Conservation (phyloP, 1,140 invertebrate genomes). For the Leptoteleia sp. region DNA sequence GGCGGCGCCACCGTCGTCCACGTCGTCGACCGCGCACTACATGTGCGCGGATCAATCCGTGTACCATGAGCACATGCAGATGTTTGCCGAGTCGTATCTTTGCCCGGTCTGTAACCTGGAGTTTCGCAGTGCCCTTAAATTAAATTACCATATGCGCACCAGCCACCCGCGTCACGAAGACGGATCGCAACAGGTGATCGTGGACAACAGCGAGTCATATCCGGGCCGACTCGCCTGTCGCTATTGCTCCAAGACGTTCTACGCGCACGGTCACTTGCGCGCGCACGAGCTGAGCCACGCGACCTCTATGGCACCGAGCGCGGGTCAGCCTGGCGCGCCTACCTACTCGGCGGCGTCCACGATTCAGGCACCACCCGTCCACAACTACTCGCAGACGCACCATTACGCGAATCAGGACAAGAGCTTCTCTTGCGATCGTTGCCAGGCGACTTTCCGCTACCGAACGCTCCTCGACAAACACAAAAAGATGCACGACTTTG, state of each 20-base stretch:
- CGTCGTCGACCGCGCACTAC: conserved; percentile 47
- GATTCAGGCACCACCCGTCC: conserved; percentile 14
- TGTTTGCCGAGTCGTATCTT: conserved; percentile 73
- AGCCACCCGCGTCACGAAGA: conserved; percentile 70
- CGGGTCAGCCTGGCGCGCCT: conserved; percentile 3
- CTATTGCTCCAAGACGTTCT: conserved; percentile 73
- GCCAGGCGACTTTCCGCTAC: conserved; percentile 78
- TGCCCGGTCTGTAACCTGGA: conserved; percentile 77
- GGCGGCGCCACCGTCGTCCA: conserved; percentile 35
- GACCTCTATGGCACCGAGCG: conserved; percentile 15
- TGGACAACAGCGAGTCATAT: conserved; percentile 57
- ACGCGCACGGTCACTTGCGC: conserved; percentile 72
- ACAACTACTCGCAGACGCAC: conserved; percentile 22
- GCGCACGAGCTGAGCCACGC: conserved; percentile 75
- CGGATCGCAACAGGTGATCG: conserved; percentile 49
- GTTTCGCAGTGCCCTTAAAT: conserved; percentile 74
- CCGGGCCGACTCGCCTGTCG: conserved; percentile 72
- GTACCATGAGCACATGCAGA: conserved; percentile 72
- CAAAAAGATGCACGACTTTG: conserved; percentile 75
- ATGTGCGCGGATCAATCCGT: conserved; percentile 66
- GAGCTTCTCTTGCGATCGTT: conserved; percentile 77
- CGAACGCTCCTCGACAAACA: conserved; percentile 78
- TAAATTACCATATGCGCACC: conserved; percentile 78
- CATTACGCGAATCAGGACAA: conserved; percentile 68
- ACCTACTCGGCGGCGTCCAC: background rate